Conservation (phyloP, 2,113 vertebrate species). For the Periophthalmodon schlosseri region DNA sequence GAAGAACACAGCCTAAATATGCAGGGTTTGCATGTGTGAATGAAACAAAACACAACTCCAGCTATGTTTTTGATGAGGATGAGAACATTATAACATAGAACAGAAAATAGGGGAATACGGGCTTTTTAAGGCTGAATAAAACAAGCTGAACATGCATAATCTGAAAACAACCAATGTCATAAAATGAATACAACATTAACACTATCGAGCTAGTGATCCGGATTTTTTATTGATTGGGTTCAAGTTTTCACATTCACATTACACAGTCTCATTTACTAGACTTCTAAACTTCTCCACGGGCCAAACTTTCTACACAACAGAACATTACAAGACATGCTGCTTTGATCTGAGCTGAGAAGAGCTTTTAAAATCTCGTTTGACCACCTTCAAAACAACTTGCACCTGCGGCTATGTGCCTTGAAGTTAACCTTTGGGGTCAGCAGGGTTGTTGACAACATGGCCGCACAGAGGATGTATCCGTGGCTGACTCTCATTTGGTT, state of each 20-base stretch:
- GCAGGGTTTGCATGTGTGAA: too few relatives aligned
- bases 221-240: too few relatives aligned
- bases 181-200: too few relatives aligned
- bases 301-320: not conserved
- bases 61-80: too few relatives aligned
- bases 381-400: conserved; percentile 10
- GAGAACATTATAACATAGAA: too few relatives aligned
- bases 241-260: not conserved
- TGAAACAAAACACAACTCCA: too few relatives aligned
- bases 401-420: conserved; percentile 8
- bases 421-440: conserved; percentile 17
- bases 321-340: conserved; percentile 15
- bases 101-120: too few relatives aligned
- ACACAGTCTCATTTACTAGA: not conserved
- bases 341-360: conserved; percentile 31
- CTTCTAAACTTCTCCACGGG: not conserved
- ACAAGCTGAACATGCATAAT: too few relatives aligned
- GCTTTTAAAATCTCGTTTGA: conserved; percentile 11
- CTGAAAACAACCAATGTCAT: too few relatives aligned
- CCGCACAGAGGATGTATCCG: not conserved
- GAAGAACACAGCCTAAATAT: too few relatives aligned
- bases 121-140: too few relatives aligned
- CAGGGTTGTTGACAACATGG: not conserved
- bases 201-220: too few relatives aligned
- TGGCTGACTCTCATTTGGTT: not conserved